Percentiles rank a stretch among this genome's conserved stretches.
phyloP scores from a whole-genome alignment of 2,113 vertebrate species.

The Spilogale gracilis region DNA sequence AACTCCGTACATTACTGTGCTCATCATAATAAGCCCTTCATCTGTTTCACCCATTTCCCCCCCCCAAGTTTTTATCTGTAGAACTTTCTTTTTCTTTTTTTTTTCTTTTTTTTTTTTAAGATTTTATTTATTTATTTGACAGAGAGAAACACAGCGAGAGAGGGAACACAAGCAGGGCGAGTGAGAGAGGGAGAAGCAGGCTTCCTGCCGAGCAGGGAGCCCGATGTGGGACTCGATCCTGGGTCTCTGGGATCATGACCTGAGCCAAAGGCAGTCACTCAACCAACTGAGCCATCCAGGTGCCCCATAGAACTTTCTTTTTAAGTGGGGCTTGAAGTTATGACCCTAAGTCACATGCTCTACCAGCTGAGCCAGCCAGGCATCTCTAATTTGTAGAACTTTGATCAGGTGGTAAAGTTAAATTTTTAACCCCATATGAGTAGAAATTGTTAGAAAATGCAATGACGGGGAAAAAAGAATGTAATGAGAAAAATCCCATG shows the following conservation, averaged over 20 bases:
- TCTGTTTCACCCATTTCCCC: not conserved
- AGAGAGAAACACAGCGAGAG: too few relatives aligned
- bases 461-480: not conserved
- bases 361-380: not conserved
- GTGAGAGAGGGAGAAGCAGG: too few relatives aligned
- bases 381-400: not conserved
- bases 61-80: not conserved
- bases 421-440: not conserved
- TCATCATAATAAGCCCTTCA: not conserved
- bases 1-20: not conserved
- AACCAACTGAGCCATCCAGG: too few relatives aligned
- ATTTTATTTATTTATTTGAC: too few relatives aligned
- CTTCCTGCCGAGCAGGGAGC: too few relatives aligned
- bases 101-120: not conserved
- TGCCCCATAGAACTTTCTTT: not conserved
- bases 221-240: too few relatives aligned
- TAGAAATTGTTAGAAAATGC: constrained; percentile 53
- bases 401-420: constrained; percentile 41
- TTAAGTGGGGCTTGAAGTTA: not conserved
- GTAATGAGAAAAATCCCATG: not conserved
- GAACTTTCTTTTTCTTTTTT: not conserved
- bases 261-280: too few relatives aligned
- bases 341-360: not conserved
- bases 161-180: too few relatives aligned
- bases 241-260: too few relatives aligned